Evolutionary conservation across 2,797 vertebrate species (phyloP).

Genomic region (Sarcoramphus papa): DNA sequence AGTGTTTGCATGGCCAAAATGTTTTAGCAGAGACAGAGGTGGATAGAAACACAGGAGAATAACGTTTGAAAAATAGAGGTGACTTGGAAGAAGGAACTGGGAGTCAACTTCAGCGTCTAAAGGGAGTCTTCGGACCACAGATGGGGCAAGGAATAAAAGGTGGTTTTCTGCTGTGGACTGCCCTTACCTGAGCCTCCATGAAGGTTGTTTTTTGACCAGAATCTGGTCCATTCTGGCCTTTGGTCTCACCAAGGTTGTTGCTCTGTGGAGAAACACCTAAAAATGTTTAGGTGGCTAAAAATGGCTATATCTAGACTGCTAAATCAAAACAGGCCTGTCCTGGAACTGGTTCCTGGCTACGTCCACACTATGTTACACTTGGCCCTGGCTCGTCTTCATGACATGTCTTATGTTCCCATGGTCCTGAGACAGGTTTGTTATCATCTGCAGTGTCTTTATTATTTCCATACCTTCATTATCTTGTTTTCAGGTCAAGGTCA

Average conservation of each 20-base stretch:
- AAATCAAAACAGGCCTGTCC: not conserved
- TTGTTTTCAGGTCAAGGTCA: not conserved
- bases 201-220: not conserved
- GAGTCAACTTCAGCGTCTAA: not conserved
- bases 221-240: not conserved
- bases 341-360: not conserved
- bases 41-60: not conserved
- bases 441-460: not conserved
- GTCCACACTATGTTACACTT: not conserved
- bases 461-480: not conserved
- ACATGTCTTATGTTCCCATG: fast-evolving
- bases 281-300: not conserved
- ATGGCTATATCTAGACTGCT: not conserved
- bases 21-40: not conserved
- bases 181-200: not conserved
- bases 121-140: not conserved
- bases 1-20: not conserved
- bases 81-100: not conserved
- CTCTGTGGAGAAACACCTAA: not conserved
- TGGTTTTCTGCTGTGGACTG: not conserved
- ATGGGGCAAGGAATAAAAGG: not conserved
- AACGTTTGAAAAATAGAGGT: not conserved
- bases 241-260: not conserved
- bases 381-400: not conserved
- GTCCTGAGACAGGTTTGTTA: not conserved